Percentiles rank a stretch among this genome's conserved stretches.
These are phyloP conservation scores for Drosophila dives DNA, from an alignment of 2,888 invertebrate genomes.

Conservation along the genomic window DNA sequence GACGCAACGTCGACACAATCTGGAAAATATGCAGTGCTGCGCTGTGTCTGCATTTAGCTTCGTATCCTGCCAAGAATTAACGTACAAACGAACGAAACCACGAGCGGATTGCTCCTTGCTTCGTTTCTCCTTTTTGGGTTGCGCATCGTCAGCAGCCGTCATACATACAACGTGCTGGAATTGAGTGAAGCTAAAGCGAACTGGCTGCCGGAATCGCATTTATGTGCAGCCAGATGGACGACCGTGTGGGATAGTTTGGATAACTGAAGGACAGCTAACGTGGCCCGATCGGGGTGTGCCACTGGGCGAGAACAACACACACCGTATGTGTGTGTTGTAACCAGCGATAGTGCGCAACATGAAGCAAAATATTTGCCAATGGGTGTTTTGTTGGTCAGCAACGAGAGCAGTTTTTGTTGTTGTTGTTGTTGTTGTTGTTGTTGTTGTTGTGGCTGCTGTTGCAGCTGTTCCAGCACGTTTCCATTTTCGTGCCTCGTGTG, in stretches of 20 bases:
- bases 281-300: background rate
- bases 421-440: background rate
- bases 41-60: constrained; percentile 40
- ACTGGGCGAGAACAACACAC: background rate
- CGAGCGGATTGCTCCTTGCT: constrained; percentile 19
- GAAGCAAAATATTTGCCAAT: constrained; percentile 57
- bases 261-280: constrained; percentile 15
- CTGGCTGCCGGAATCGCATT: constrained; percentile 70
- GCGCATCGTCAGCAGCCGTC: constrained; percentile 23
- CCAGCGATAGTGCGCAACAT: constrained; percentile 50
- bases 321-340: constrained; percentile 15
- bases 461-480: constrained; percentile 13
- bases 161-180: constrained; percentile 43
- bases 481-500: constrained; percentile 5
- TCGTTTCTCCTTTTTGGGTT: constrained; percentile 1
- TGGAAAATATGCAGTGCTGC: constrained; percentile 55
- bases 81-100: constrained; percentile 3
- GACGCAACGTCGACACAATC: constrained; percentile 56
- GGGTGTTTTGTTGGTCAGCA: constrained; percentile 38
- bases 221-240: constrained; percentile 63
- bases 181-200: constrained; percentile 63
- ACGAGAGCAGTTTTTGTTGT: background rate
- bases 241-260: constrained; percentile 10
- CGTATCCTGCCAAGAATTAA: constrained; percentile 4
- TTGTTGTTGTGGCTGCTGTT: background rate